Conservation (phyloP, 2,888 invertebrate genomes). For the Tillus elongatus region DNA sequence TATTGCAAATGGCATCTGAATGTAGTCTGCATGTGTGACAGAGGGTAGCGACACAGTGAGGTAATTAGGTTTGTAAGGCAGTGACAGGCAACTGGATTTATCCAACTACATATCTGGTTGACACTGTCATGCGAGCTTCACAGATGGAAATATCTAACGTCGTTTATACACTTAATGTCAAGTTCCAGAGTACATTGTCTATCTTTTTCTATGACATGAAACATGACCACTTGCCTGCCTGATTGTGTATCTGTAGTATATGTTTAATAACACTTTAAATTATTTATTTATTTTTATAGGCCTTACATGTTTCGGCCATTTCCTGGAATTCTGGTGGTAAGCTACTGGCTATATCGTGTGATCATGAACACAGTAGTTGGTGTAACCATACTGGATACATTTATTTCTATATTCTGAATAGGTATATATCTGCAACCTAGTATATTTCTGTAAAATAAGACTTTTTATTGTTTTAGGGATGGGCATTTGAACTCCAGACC, state of each 20-base stretch:
- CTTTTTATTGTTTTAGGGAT: background rate
- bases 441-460: background rate
- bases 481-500: constrained; percentile 20
- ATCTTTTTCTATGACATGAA: too few relatives aligned
- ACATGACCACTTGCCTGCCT: background rate
- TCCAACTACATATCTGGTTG: too few relatives aligned
- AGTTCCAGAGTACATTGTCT: too few relatives aligned
- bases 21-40: too few relatives aligned
- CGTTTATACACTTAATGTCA: too few relatives aligned
- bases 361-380: constrained; percentile 37
- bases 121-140: too few relatives aligned
- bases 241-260: background rate
- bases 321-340: constrained; percentile 41
- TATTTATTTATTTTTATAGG: constrained; percentile 7
- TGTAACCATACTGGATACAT: constrained; percentile 38
- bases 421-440: too few relatives aligned
- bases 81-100: too few relatives aligned
- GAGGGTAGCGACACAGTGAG: too few relatives aligned
- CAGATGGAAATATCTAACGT: too few relatives aligned
- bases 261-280: constrained; percentile 5
- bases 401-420: constrained; percentile 32
- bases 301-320: constrained; percentile 24
- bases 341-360: constrained; percentile 35
- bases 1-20: too few relatives aligned
- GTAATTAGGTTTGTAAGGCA: too few relatives aligned